A percentile compares a stretch with the other conserved stretches of the same genome.
These are phyloP conservation scores for Icerya purchasi DNA, from an alignment of 2,888 invertebrate species.

Conservation along the genomic window DNA sequence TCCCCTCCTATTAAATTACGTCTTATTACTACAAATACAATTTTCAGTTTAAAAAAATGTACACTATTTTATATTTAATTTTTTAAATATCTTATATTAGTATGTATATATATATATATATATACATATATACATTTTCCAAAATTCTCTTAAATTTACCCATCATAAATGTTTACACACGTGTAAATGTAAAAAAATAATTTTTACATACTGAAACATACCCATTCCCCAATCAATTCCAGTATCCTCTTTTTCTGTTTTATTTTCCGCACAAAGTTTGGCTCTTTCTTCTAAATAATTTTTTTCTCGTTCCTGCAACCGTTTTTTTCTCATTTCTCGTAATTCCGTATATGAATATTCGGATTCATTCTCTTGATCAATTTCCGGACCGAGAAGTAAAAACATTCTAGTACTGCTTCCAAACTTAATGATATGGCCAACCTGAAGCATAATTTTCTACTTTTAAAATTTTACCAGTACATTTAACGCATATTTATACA, in stretches of 20 bases:
- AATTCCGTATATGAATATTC: conserved; percentile 55
- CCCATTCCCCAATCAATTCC: conserved; percentile 77
- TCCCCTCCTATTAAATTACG: too few species aligned
- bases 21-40: too few species aligned
- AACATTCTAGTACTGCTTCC: conserved; percentile 69
- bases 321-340: conserved; percentile 26
- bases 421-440: conserved; percentile 81
- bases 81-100: too few species aligned
- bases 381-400: conserved; percentile 62
- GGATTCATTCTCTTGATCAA: conserved; percentile 70
- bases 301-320: conserved; percentile 17
- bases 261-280: conserved; percentile 17
- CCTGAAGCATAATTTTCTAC: too few species aligned
- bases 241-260: conserved; percentile 17
- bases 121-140: too few species aligned
- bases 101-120: too few species aligned
- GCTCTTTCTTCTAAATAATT: conserved; percentile 18
- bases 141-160: too few species aligned
- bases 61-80: too few species aligned
- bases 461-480: too few species aligned
- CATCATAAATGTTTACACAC: neutral
- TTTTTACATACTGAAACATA: conserved; percentile 24
- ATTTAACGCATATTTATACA: too few species aligned
- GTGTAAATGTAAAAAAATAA: neutral
- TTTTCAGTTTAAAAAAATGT: too few species aligned